Base-by-base conservation (phyloP, 2,113 vertebrate species). In the Cyanoderma ruficeps region DNA sequence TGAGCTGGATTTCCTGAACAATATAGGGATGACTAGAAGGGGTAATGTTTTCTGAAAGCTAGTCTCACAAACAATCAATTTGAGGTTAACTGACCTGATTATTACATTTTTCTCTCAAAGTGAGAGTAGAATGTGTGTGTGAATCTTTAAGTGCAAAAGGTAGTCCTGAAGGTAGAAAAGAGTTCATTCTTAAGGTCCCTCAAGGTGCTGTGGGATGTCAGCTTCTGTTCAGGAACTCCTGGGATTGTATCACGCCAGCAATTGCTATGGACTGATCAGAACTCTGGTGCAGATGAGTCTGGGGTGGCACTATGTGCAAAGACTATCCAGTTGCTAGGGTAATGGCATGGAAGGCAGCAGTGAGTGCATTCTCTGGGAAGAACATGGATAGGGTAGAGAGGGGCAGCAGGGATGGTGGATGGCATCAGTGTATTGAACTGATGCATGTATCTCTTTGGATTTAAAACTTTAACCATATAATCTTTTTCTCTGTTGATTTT, bases 281-380 rank as follows among this genome's bases (percentile, higher is more conserved):
- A 24, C 15, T 55, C 42, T 33, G 11, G 18, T 55, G 35, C n/a
- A 50, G 23, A 19, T 1, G 0, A 1, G 2, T 46, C 25, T 42
- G 30, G 17, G n/a, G 31, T 77, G 27, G 39, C 13, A 20, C 37
- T 56, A 6, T 3, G 18, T 37, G 20, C 57, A 46, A 93, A 72
- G 41, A 57, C 13, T 14, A 79, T 23, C 20, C 46, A 23, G 8
- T 35, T 68, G 27, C 21, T 41, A 39, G 33, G 15, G 5, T 30
- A 28, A 39, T 59, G 28, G 16, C 37, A 24, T 7, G 25, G 55
- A 28, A 81, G 11, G 47, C 11, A 78, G 35, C 23, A 59, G 31
- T 55, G 80, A 70, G 6, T 90, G 19, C 7, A 16, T 53, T 30
- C 37, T 85, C 28, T 18, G 30, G 27, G 17, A 64, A 64, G 17